Percentiles rank a stretch among this genome's conserved stretches.
These are phyloP conservation scores for Misgurnus mizolepis DNA, from an alignment of 2,113 vertebrate species.

Conservation along the genomic window DNA sequence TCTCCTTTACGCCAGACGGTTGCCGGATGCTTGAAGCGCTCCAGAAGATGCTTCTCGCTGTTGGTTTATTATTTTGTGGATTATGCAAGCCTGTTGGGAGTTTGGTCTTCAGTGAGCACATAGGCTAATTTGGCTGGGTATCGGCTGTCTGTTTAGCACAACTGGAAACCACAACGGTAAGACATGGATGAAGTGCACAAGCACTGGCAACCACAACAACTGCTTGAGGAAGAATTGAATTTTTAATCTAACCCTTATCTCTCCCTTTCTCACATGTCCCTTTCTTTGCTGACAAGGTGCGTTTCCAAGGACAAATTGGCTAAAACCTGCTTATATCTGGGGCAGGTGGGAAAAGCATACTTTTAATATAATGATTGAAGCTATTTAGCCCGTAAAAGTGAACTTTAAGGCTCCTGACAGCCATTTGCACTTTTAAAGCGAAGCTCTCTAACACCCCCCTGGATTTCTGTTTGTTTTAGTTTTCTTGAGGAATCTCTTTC, in stretches of 20 bases:
- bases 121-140: constrained; percentile 40
- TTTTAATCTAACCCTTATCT: constrained; percentile 13
- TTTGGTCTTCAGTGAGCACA: constrained; percentile 17
- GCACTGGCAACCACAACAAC: constrained; percentile 17
- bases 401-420: constrained; percentile 19
- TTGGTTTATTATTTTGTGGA: constrained; percentile 36
- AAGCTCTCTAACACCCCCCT: background rate
- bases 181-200: background rate
- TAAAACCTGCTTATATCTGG: too few relatives aligned
- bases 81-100: constrained; percentile 42
- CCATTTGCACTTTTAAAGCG: background rate
- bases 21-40: constrained; percentile 49
- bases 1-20: constrained; percentile 44
- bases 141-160: background rate
- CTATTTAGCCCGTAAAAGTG: too few relatives aligned
- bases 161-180: constrained; percentile 5
- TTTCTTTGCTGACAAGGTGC: too few relatives aligned
- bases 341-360: too few relatives aligned
- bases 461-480: constrained; percentile 38
- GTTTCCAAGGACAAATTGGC: too few relatives aligned
- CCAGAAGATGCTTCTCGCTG: constrained; percentile 45
- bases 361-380: too few relatives aligned
- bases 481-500: background rate
- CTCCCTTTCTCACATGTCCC: constrained; percentile 9
- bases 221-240: constrained; percentile 22